phyloP scores from a whole-genome alignment of 2,797 vertebrate species.

The Darevskia mixta region DNA sequence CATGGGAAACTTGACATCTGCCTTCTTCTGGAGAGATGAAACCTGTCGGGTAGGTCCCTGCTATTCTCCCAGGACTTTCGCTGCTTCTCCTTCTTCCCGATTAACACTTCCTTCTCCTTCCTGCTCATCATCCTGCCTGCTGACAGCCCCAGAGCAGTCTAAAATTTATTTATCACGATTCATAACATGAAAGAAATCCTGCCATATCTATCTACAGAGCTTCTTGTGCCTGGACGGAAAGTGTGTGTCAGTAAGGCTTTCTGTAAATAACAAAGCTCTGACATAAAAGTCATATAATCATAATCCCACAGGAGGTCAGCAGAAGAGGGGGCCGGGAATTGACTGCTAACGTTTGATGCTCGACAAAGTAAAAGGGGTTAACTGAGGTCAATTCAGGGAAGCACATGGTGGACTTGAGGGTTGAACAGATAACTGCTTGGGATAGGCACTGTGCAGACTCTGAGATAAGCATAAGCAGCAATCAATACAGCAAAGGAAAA shows the following conservation, averaged over 20 bases:
- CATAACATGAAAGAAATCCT: neutral
- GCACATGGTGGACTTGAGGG: neutral
- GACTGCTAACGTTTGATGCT: conserved; percentile 33
- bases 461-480: conserved; percentile 59
- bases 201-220: neutral
- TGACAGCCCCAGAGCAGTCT: neutral
- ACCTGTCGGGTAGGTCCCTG: too few relatives aligned
- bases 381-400: conserved; percentile 56
- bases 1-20: too few relatives aligned
- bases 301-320: conserved; percentile 33
- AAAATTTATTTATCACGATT: neutral
- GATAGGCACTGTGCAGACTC: conserved; percentile 32
- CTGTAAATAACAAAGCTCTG: conserved; percentile 4
- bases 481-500: conserved; percentile 72
- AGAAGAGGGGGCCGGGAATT: conserved; percentile 12
- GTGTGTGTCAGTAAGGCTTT: neutral
- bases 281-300: conserved; percentile 40
- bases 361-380: conserved; percentile 47
- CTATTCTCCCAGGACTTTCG: neutral
- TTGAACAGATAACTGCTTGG: conserved; percentile 52
- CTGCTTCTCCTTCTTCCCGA: too few relatives aligned
- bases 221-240: neutral
- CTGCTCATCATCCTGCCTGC: neutral
- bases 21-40: too few relatives aligned
- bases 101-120: neutral